A percentile compares a stretch with the other conserved stretches of the same genome.
Evolutionary conservation across 2,113 vertebrate genomes (phyloP).

Genomic region (Empidonax traillii): DNA sequence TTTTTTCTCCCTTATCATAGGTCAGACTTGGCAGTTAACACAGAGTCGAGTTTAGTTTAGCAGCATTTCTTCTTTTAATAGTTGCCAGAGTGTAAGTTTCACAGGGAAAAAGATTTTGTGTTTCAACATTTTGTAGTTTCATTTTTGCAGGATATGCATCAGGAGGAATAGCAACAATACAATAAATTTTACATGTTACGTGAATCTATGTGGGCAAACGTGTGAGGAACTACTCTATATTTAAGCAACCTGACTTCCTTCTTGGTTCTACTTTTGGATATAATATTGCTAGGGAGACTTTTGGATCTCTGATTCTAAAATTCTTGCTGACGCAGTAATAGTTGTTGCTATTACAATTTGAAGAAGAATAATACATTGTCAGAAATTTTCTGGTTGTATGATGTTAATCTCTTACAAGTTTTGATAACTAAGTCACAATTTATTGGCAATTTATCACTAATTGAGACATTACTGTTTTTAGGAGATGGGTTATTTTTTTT

Average conservation of each 20-base stretch:
- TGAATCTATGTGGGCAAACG: neutral
- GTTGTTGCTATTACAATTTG: neutral
- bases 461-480: neutral
- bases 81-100: neutral
- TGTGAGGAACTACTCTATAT: neutral
- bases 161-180: neutral
- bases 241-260: neutral
- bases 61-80: neutral
- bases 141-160: neutral
- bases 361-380: neutral
- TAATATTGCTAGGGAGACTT: neutral
- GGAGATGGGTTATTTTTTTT: neutral
- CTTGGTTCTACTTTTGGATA: neutral
- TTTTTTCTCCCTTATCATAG: neutral
- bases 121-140: neutral
- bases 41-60: neutral
- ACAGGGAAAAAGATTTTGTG: neutral
- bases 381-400: neutral
- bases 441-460: neutral
- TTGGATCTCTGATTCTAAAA: neutral
- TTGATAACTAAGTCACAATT: neutral
- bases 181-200: rapidly evolving
- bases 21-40: neutral
- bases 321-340: neutral
- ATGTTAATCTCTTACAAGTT: neutral